phyloP scores from a whole-genome alignment of 2,888 invertebrate species.

The Spodoptera littoralis region DNA sequence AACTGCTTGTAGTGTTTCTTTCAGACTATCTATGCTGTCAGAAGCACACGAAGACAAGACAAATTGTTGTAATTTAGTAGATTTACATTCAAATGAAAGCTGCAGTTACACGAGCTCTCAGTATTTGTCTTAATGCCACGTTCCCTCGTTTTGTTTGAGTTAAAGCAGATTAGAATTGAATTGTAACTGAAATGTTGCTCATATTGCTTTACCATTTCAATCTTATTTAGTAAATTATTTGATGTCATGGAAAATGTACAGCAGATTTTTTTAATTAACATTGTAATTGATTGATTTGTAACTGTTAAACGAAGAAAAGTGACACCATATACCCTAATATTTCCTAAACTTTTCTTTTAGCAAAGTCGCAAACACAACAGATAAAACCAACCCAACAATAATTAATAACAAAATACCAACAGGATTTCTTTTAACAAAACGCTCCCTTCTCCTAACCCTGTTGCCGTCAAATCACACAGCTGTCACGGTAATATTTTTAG shows the following conservation, averaged over 20 bases:
- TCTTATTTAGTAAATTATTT: no score
- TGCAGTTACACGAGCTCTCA: slow-evolving; percentile 13
- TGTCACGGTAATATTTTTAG: slow-evolving; percentile 55
- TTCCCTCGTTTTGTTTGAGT: slow-evolving; percentile 5
- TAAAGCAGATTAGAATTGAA: slow-evolving; percentile 14
- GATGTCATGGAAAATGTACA: no score
- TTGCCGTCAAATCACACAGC: slow-evolving; percentile 28
- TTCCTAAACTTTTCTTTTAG: no score
- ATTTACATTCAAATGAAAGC: slow-evolving; percentile 45
- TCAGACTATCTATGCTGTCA: slow-evolving; percentile 52
- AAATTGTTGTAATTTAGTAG: slow-evolving; percentile 49
- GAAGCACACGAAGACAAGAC: slow-evolving; percentile 38
- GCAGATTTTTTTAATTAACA: no score
- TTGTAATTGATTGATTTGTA: no score
- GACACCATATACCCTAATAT: no score
- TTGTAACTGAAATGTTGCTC: slow-evolving; percentile 6
- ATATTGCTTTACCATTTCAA: no score
- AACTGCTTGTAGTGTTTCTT: slow-evolving; percentile 59
- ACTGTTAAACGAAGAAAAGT: no score
- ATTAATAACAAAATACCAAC: no score
- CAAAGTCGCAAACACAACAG: no score
- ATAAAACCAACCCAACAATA: no score
- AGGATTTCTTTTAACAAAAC: no score
- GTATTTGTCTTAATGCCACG: slow-evolving; percentile 10
- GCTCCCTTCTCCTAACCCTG: slow-evolving; percentile 9